These are phyloP conservation scores for Sapayoa aenigma DNA, from an alignment of 2,113 vertebrate genomes.

Conservation along the genomic window DNA sequence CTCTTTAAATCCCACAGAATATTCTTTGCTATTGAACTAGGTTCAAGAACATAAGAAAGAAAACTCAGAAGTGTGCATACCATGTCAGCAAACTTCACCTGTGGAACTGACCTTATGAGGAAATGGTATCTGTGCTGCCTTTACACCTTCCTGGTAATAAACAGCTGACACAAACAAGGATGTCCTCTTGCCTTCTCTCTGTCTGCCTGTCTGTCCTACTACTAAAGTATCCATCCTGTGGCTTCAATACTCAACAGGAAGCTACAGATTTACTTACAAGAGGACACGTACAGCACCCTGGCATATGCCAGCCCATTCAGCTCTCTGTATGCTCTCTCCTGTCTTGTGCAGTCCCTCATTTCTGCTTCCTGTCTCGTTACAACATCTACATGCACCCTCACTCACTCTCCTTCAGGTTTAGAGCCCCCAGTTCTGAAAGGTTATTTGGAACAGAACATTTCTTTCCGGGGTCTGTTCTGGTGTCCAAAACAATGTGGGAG, in stretches of 20 bases:
- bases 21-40: neutral
- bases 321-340: neutral
- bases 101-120: neutral
- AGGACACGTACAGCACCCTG: slow-evolving; percentile 25
- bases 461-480: slow-evolving; percentile 22
- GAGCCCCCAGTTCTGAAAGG: slow-evolving; percentile 12
- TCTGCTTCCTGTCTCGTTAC: slow-evolving; percentile 30
- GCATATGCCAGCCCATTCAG: neutral
- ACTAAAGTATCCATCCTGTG: neutral
- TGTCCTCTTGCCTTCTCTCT: neutral
- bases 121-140: neutral
- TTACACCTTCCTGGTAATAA: neutral
- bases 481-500: slow-evolving; percentile 30
- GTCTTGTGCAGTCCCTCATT: slow-evolving; percentile 1
- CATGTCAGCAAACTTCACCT: neutral
- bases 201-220: neutral
- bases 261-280: slow-evolving; percentile 14
- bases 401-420: slow-evolving; percentile 24
- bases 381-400: slow-evolving; percentile 64
- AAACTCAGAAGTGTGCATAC: neutral
- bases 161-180: neutral
- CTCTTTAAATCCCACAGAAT: neutral
- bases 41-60: slow-evolving; percentile 5
- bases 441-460: slow-evolving; percentile 56
- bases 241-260: neutral